Evolutionary conservation across 2,113 vertebrate genomes (phyloP), one percentile per base, ranked within the genome.

Genomic region (Prunella fulvescens): DNA sequence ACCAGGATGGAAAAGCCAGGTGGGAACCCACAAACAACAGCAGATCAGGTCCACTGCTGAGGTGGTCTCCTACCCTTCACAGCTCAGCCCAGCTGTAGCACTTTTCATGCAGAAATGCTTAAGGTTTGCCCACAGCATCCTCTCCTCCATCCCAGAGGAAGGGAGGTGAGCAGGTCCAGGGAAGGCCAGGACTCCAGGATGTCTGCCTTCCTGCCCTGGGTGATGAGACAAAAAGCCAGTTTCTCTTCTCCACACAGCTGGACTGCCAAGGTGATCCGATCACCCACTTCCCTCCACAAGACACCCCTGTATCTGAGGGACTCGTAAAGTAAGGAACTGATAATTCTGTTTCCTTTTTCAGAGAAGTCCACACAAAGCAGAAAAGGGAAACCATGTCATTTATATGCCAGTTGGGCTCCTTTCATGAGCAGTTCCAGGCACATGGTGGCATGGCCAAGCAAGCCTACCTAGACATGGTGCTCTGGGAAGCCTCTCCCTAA

Each of bases 341-440:
- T 89, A 86, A 91, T 29, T 37, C 28, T 65, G 1, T 86, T 95
- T 94, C 72, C 86, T 77, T 92, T 93, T 90, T 81, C 84, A 86
- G 73, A 84, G 78, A 87, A 81, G 26, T 58, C 71, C 2, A 3
- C 1, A 5, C 48, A 92, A 73, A 84, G 35, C 4, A 6, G 37
- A 60, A 92, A 90, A 81, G 39, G 40, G 79, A 92, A 96, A 47
- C 26, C 0, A 2, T 37, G 37, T 9, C 37, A 37, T 37, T 37
- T 37, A 37, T 9, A 37, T 37, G 37, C 8, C 37, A 37, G 37
- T 37, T 37, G 37, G 37, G 37, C 37, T 37, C 37, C 37, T 37
- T 37, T 9, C 37, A 37, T 37, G 37, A 37, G 37, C 37, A 37
- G 37, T 37, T 37, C 37, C 37, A 37, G 37, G 37, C 37, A 37